Percentiles rank a stretch among this genome's conserved stretches.
These are phyloP conservation scores for Dipus sagitta DNA, from an alignment of 2,797 vertebrate genomes.

Conservation along the genomic window DNA sequence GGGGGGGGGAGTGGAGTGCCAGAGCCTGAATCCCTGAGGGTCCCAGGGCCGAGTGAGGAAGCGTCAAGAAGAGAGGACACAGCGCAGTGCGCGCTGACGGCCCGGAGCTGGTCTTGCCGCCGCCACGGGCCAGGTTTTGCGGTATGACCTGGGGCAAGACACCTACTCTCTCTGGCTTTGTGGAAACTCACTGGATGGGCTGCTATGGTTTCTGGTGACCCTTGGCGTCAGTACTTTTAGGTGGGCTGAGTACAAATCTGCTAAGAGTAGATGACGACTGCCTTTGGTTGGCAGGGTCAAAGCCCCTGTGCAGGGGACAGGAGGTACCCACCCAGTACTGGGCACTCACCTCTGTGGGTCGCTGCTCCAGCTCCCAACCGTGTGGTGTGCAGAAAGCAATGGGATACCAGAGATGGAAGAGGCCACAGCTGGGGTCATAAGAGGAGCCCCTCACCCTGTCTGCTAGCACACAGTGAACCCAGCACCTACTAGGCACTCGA, in stretches of 20 bases:
- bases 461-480: conserved; percentile 40
- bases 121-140: neutral
- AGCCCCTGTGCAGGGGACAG: neutral
- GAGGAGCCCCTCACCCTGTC: neutral
- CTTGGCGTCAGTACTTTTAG: neutral
- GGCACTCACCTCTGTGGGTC: neutral
- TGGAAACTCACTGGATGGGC: neutral
- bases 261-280: conserved; percentile 23
- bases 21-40: neutral
- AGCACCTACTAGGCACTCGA: neutral
- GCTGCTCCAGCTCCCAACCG: neutral
- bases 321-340: neutral
- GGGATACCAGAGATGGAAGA: neutral
- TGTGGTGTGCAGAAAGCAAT: neutral
- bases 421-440: neutral
- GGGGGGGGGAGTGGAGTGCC: neutral
- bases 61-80: neutral
- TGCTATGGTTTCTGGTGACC: neutral
- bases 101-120: neutral
- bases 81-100: neutral
- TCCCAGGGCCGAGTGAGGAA: neutral
- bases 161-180: conserved; percentile 27
- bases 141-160: neutral
- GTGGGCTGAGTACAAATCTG: neutral
- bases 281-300: conserved; percentile 44